Evolutionary conservation across 2,888 invertebrate species (phyloP).

Genomic region (Elysia crispata): DNA sequence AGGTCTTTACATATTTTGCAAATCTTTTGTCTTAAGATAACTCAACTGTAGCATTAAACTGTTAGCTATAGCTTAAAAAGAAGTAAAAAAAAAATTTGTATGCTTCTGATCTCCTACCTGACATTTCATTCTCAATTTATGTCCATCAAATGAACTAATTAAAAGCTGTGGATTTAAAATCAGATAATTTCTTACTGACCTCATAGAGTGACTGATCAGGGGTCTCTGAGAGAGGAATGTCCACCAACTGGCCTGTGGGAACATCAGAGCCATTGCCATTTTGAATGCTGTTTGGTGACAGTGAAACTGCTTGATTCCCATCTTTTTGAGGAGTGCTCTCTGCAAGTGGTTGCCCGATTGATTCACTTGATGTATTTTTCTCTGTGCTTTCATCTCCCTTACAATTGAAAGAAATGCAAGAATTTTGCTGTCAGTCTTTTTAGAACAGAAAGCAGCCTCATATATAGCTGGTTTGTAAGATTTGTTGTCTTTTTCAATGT

Average conservation of each 20-base stretch:
- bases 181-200: constrained; percentile 43
- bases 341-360: constrained; percentile 58
- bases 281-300: constrained; percentile 41
- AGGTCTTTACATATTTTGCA: too few relatives aligned
- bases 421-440: too few relatives aligned
- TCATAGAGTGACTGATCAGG: constrained; percentile 54
- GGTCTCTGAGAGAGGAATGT: constrained; percentile 65
- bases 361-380: constrained; percentile 45
- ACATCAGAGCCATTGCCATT: constrained; percentile 37
- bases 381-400: constrained; percentile 44
- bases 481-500: neutral
- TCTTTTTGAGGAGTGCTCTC: constrained; percentile 66
- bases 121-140: too few relatives aligned
- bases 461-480: neutral
- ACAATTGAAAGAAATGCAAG: neutral
- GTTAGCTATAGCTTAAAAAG: too few relatives aligned
- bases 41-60: too few relatives aligned
- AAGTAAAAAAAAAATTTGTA: too few relatives aligned
- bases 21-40: too few relatives aligned
- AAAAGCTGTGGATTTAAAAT: too few relatives aligned
- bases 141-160: too few relatives aligned
- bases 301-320: constrained; percentile 31
- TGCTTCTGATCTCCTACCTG: too few relatives aligned
- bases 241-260: constrained; percentile 65
- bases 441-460: neutral